Conservation (phyloP, 2,888 invertebrate species). For the Chesias legatella region DNA sequence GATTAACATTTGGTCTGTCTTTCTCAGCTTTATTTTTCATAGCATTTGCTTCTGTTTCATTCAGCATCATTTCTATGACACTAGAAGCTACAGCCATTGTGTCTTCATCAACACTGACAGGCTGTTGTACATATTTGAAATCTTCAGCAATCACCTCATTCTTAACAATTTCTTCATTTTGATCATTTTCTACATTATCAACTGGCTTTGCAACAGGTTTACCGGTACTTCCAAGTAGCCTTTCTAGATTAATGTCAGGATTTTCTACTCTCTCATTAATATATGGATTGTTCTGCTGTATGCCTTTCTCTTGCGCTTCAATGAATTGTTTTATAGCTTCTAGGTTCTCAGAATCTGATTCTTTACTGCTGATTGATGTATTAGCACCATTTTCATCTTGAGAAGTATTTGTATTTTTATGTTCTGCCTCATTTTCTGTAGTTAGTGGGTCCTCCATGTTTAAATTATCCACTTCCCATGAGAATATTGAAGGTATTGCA, state of each 20-base stretch:
- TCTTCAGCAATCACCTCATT: slow-evolving; percentile 19
- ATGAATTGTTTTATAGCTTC: slow-evolving; percentile 65
- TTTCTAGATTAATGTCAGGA: background rate
- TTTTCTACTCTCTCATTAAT: slow-evolving; percentile 1
- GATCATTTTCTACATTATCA: slow-evolving; percentile 2
- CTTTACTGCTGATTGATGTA: slow-evolving; percentile 39
- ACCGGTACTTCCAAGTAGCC: slow-evolving; percentile 12
- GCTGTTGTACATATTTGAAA: slow-evolving; percentile 6
- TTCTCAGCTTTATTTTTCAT: slow-evolving; percentile 34
- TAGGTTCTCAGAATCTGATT: slow-evolving; percentile 59
- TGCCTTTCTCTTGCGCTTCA: slow-evolving; percentile 56
- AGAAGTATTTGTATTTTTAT: slow-evolving; percentile 7
- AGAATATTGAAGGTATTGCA: slow-evolving; percentile 86
- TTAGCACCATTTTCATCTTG: slow-evolving; percentile 22
- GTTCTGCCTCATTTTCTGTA: slow-evolving; percentile 1
- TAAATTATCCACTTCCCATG: slow-evolving; percentile 66
- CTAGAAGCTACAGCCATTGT: slow-evolving; percentile 48
- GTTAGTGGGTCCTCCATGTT: slow-evolving; percentile 34
- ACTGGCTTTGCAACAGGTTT: slow-evolving; percentile 6
- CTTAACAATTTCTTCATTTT: slow-evolving; percentile 8
- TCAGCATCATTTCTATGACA: slow-evolving; percentile 62
- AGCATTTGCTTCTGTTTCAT: slow-evolving; percentile 49
- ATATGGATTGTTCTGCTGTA: slow-evolving; percentile 16
- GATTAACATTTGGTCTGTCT: slow-evolving; percentile 28
- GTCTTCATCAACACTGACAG: slow-evolving; percentile 26